Evolutionary conservation across 2,797 vertebrate species (phyloP), one percentile per base, ranked within the genome.

Genomic region (Gallinago stenura): DNA sequence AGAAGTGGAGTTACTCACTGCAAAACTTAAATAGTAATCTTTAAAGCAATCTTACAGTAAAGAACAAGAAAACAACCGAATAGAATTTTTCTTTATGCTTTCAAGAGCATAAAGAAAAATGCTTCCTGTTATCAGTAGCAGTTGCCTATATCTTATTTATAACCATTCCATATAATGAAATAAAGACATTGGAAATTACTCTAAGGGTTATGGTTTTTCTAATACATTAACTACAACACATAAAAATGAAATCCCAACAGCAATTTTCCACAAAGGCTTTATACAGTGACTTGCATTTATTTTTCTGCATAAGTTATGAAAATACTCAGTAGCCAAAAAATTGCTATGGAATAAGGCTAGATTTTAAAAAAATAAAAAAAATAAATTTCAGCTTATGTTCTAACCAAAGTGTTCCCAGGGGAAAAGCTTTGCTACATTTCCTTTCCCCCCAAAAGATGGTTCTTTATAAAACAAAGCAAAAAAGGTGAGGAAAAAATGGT

Each of bases 401-500:
- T 91, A 92, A 95, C 73, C 83, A 83, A 85, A 80, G 66, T 19
- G 26, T 61, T 97, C 61, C 83, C n/a, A 97, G 71, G 56, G 53
- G 31, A 94, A 58, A 85, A 97, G 83, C 77, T 77, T 85, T 92
- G 54, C 73, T 87, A 78, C 25, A 56, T 72, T 96, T 86, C 64
- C 64, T 76, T 91, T 31, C 31, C 54, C 78, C 77, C 80, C 51
- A 14, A 50, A 85, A 94, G 6, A 73, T 69, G 68, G 48, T 94
- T 92, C 96, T 96, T 78, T 45, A 80, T 78, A 95, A 97, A 92
- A 87, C 41, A 94, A 92, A 94, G 70, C 7, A 79, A 83, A 83
- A 89, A 94, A 65, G 86, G 68, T 22, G 90, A 77, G 56, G 86
- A 33, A 93, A 96, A 93, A 95, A 92, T 51, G 68, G 87, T 90